Conservation (phyloP, 1,140 invertebrate genomes). For the Delia radicum region DNA sequence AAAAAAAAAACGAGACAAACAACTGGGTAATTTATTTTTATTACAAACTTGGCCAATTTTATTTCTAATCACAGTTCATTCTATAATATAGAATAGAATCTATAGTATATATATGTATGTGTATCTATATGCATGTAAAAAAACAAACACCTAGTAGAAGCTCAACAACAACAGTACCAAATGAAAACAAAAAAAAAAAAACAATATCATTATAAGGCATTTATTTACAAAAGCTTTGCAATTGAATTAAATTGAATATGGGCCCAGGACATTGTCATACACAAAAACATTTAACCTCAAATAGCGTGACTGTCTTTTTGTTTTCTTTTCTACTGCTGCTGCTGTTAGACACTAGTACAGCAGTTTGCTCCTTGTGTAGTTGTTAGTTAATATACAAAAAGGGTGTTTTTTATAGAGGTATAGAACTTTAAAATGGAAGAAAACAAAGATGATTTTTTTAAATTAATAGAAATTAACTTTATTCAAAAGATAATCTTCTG, state of each 20-base stretch:
- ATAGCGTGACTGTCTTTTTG: constrained; percentile 11
- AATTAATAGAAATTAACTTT: too few species aligned
- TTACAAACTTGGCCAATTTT: constrained; percentile 34
- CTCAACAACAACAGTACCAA: background rate
- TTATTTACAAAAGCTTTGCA: constrained; percentile 30
- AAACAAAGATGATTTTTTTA: too few species aligned
- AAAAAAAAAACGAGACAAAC: constrained; percentile 1
- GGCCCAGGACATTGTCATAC: constrained; percentile 14
- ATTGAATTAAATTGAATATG: constrained; percentile 34
- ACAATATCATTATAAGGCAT: constrained; percentile 28
- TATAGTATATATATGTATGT: background rate
- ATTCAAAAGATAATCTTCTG: too few species aligned
- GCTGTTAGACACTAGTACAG: too few species aligned
- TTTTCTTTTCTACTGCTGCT: background rate
- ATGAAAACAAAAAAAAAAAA: constrained; percentile 13
- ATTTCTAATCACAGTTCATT: constrained; percentile 30
- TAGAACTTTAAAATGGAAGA: too few species aligned
- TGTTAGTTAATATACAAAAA: too few species aligned
- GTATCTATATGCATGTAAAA: background rate
- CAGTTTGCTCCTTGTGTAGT: too few species aligned
- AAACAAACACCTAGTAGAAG: background rate
- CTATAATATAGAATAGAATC: background rate
- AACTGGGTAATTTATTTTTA: constrained; percentile 32
- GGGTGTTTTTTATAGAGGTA: too few species aligned
- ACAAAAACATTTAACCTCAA: constrained; percentile 18